A percentile compares a stretch with the other conserved stretches of the same genome.
Conservation (phyloP, 1,140 invertebrate genomes). For the Vollenhovia emeryi region DNA sequence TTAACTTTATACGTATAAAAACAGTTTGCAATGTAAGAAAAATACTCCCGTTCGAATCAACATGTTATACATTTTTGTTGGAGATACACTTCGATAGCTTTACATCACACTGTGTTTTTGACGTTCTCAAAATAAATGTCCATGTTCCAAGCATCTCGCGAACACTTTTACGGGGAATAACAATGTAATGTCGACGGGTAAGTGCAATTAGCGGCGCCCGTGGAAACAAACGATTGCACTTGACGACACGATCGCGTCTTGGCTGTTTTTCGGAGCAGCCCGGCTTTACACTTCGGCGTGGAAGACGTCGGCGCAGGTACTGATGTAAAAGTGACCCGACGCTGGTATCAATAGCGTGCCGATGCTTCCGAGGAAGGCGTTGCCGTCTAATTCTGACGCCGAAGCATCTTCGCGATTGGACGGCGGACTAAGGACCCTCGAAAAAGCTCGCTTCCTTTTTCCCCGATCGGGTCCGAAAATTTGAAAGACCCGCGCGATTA, state of each 20-base stretch:
- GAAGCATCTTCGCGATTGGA: slow-evolving; percentile 31
- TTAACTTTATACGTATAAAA: not conserved
- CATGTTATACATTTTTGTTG: not conserved
- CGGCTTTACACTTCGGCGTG: slow-evolving; percentile 10
- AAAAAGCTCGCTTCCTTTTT: not conserved
- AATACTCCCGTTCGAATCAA: not conserved
- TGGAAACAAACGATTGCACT: not conserved
- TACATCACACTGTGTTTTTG: not conserved
- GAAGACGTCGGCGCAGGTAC: slow-evolving; percentile 62
- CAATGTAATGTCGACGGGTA: not conserved
- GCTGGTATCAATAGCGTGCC: slow-evolving; percentile 42
- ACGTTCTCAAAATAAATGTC: not conserved
- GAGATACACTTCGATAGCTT: not conserved
- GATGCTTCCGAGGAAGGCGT: slow-evolving; percentile 58
- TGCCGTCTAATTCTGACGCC: slow-evolving; percentile 64
- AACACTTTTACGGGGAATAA: not conserved
- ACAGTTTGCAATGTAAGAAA: not conserved
- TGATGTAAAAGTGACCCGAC: slow-evolving; percentile 46
- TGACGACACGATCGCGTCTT: not conserved
- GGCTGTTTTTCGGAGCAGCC: not conserved
- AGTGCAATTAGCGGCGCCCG: not conserved
- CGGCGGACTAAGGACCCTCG: not conserved
- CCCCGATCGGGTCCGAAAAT: not conserved
- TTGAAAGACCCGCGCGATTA: not conserved
- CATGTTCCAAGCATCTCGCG: not conserved